Evolutionary conservation across 2,888 invertebrate genomes (phyloP).

Genomic region (Tinea semifulvella): DNA sequence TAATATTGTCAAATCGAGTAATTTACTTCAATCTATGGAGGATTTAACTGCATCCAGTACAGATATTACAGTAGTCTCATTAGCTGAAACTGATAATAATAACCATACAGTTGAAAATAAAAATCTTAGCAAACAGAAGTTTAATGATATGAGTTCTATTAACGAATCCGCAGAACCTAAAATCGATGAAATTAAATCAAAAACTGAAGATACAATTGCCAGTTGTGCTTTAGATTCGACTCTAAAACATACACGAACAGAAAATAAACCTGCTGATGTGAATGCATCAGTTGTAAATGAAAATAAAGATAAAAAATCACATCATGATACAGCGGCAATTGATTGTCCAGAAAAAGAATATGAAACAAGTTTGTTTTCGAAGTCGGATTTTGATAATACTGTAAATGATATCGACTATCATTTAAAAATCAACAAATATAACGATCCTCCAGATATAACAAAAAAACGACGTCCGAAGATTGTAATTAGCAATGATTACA

Average conservation of each 20-base stretch:
- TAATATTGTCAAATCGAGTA: neutral
- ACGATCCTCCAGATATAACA: neutral
- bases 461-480: slow-evolving; percentile 1
- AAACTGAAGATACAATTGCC: neutral
- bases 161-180: no score
- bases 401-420: slow-evolving; percentile 40
- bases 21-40: slow-evolving; percentile 1
- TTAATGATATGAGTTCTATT: no score
- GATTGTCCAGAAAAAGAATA: neutral
- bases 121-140: no score
- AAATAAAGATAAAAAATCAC: no score
- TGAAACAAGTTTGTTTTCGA: neutral
- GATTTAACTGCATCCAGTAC: neutral
- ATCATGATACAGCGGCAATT: no score
- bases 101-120: neutral
- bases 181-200: no score
- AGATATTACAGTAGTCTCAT: neutral
- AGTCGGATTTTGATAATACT: neutral
- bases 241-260: neutral
- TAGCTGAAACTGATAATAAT: neutral
- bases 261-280: neutral
- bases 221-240: neutral
- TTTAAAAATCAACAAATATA: slow-evolving; percentile 43
- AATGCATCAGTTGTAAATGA: neutral
- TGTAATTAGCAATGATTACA: slow-evolving; percentile 5